phyloP scores from a whole-genome alignment of 2,797 vertebrate species.

The Scolopax bukidnonensis region DNA sequence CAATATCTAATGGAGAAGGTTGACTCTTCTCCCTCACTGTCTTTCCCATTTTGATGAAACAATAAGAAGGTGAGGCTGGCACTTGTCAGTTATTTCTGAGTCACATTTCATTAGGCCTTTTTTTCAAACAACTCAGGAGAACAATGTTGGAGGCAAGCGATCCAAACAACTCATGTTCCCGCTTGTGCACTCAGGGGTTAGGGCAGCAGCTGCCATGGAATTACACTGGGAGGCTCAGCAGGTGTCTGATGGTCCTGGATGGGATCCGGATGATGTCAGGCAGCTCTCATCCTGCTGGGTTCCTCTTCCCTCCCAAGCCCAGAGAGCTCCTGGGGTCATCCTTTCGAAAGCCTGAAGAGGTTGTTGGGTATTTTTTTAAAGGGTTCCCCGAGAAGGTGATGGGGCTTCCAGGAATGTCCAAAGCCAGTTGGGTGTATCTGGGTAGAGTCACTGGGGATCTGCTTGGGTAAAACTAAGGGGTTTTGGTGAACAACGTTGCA shows the following conservation, averaged over 20 bases:
- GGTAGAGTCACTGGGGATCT: background rate
- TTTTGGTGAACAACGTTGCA: background rate
- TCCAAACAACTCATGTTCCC: conserved; percentile 55
- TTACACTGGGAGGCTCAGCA: conserved; percentile 44
- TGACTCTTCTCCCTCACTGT: conserved; percentile 45
- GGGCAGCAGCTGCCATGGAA: conserved; percentile 17
- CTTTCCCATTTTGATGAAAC: conserved; percentile 75
- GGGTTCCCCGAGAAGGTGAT: background rate
- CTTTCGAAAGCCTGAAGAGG: background rate
- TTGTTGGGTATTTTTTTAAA: background rate
- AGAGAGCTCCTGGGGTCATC: background rate
- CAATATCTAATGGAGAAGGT: conserved; percentile 49
- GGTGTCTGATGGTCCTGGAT: conserved; percentile 45
- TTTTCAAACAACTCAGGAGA: conserved; percentile 63
- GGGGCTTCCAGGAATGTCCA: background rate
- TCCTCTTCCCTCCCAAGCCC: background rate
- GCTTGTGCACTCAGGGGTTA: conserved; percentile 44
- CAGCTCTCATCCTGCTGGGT: background rate
- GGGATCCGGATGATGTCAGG: background rate
- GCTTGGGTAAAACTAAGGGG: background rate
- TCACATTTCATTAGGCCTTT: conserved; percentile 75
- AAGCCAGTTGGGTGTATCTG: background rate
- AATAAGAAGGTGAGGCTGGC: conserved; percentile 80
- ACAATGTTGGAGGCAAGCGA: conserved; percentile 48
- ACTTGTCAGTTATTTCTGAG: conserved; percentile 77